Percentiles rank a stretch among this genome's conserved stretches.
Evolutionary conservation across 2,797 vertebrate species (phyloP).

Genomic region (Darevskia mixta): DNA sequence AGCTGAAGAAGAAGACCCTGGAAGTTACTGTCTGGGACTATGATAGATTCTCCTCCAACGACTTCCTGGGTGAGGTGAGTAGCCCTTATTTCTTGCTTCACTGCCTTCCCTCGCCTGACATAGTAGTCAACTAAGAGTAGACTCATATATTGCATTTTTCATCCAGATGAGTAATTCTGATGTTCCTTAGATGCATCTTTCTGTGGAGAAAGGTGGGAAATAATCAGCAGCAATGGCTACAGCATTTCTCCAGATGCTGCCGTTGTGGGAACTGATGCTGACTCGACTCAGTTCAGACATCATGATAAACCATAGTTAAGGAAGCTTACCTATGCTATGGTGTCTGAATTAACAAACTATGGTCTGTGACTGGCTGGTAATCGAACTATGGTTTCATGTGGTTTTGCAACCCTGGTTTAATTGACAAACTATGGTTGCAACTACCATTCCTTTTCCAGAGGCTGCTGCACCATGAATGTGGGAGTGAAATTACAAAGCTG

Average conservation of each 20-base stretch:
- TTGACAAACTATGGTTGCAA: not conserved
- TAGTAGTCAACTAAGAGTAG: not conserved
- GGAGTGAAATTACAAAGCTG: not conserved
- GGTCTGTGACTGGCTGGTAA: not conserved
- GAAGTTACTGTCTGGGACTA: constrained; percentile 99
- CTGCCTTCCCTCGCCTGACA: constrained; percentile 6
- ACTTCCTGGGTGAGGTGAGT: constrained; percentile 98
- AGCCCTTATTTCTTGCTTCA: constrained; percentile 33
- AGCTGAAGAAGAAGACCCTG: constrained; percentile 98
- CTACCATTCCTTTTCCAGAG: not conserved
- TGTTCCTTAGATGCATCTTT: not conserved
- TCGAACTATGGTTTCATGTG: not conserved
- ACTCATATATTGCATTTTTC: not conserved
- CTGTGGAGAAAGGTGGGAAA: not conserved
- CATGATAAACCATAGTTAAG: not conserved
- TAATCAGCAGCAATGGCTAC: not conserved
- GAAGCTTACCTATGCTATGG: not conserved
- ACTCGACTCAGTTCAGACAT: not conserved
- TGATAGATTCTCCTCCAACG: constrained; percentile 97
- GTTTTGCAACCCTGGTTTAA: not conserved
- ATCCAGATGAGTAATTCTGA: not conserved
- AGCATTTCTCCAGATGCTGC: not conserved
- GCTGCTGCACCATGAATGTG: not conserved
- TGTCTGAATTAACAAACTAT: not conserved
- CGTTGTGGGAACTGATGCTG: not conserved